A percentile compares a stretch with the other conserved stretches of the same genome.
Evolutionary conservation across 2,888 invertebrate genomes (phyloP).

Genomic region (Nephrotoma flavescens): DNA sequence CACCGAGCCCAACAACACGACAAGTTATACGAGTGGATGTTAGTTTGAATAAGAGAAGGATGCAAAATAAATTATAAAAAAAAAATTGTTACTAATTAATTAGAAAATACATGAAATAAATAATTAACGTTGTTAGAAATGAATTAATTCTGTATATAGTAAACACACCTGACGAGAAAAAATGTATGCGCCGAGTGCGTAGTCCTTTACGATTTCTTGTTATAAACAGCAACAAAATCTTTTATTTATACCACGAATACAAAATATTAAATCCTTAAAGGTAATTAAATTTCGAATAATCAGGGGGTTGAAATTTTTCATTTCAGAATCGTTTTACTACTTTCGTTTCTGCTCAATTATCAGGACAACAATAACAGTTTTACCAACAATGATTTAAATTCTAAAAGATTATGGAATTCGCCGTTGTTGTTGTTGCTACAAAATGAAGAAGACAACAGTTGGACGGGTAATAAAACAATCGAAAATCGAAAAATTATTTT

Average conservation of each 20-base stretch:
- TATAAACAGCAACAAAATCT: neutral
- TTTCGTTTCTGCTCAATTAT: neutral
- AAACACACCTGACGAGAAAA: neutral
- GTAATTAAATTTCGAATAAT: neutral
- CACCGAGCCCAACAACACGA: conserved; percentile 4
- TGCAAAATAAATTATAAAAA: neutral
- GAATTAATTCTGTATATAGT: neutral
- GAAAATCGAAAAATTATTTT: neutral
- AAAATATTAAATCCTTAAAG: neutral
- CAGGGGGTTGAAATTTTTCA: neutral
- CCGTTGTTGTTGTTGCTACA: neutral
- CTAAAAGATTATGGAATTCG: neutral
- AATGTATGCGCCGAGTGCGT: neutral
- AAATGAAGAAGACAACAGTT: neutral
- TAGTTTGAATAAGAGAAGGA: conserved; percentile 3
- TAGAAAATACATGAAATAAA: neutral
- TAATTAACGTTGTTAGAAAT: neutral
- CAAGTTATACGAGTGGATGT: conserved; percentile 7
- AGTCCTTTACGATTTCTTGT: neutral
- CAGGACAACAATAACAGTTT: neutral
- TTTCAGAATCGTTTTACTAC: neutral
- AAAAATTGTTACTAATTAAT: neutral
- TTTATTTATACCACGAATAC: neutral
- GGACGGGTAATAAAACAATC: neutral
- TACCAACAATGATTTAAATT: neutral